Base-by-base conservation (phyloP, 2,888 invertebrate species). In the Eupelmus urozonus region DNA sequence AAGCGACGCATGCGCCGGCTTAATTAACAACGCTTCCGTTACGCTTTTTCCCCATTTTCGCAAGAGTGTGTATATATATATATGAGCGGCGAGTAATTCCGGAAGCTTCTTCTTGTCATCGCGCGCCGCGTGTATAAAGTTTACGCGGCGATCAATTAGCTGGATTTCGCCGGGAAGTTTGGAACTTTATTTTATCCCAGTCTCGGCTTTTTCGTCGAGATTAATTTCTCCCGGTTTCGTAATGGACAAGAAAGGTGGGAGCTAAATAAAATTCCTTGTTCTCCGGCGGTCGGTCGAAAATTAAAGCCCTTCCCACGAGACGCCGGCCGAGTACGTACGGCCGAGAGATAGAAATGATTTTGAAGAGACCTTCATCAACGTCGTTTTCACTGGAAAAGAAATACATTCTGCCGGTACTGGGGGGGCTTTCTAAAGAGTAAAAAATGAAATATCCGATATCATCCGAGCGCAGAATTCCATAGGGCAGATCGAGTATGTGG, bases 11-110 rank as follows among this genome's bases (percentile, higher is more conserved):
- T 53, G 71, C 66, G 18, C 53, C 16, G 13, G 18, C 57, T 75
- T 75, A 67, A 75, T 75, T 75, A 75, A 67, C 75, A 16, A 20
- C 4, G 60, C 60, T 51, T 65, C 25, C 18, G 16, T 13, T n/a
- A n/a, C n/a, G 27, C 40, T 25, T 27, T 34, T 66, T 59, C 49
- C 27, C n/a, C n/a, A n/a, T n/a, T n/a, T n/a, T n/a, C n/a, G n/a
- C n/a, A n/a, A n/a, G n/a, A n/a, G n/a, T n/a, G n/a, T 20, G 16
- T 5, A 25, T 42, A 18, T 66, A 4, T 34, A 20, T 40, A 9
- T 42, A 20, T 59, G 29, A 25, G 4, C n/a, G 1, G n/a, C 42
- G 9, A n/a, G n/a, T 34, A 1, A 45, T 42, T 20, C 34, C 62
- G n/a, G 27, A 53, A 53, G 57, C 13, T 62, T 62, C 29, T 51